Base-by-base conservation (phyloP, 2,797 vertebrate species). In the Notamacropus eugenii region DNA sequence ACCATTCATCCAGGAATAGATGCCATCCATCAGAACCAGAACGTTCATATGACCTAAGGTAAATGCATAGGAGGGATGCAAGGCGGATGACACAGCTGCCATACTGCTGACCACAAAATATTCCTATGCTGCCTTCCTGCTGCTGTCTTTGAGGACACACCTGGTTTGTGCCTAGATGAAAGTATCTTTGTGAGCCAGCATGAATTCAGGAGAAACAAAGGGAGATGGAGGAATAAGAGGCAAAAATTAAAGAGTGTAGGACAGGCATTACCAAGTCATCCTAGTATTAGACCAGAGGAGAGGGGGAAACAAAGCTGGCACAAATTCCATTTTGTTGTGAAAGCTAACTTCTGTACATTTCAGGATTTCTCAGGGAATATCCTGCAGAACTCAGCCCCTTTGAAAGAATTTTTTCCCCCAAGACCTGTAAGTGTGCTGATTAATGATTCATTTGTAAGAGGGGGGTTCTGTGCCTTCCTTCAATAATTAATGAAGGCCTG, bases 11-110 rank as follows among this genome's bases (percentile, higher is more conserved):
- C 28, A 1, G 1, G 3, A n/a, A 40, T 50, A 58, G 82, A 14
- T 19, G 31, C 52, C 56, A 59, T 31, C 29, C 3, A n/a, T 28
- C 19, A 40, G 54, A 59, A 54, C 0, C 5, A 46, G 8, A 12
- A 11, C 12, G 22, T 28, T n/a, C 56, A 19, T 27, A 27, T 14
- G 22, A 11, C 22, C 40, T 10, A 54, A 40, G 94, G 29, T 0
- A 27, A 4, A 11, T 0, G 4, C 1, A 12, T 4, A 8, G 58
- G 91, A 34, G 13, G 0, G 12, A 16, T 0, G 11, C 6, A 1
- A 16, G 55, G 91, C 2, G 2, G 0, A 24, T 46, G 40, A 3
- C 24, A 19, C 0, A 0, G 87, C 34, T 12, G 52, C 62, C 0
- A 1, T n/a, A 59, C 0, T 0, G 40, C 22, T 50, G 24, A 28